Base-by-base conservation (phyloP, 1,140 invertebrate species). In the Drosophila sp. region DNA sequence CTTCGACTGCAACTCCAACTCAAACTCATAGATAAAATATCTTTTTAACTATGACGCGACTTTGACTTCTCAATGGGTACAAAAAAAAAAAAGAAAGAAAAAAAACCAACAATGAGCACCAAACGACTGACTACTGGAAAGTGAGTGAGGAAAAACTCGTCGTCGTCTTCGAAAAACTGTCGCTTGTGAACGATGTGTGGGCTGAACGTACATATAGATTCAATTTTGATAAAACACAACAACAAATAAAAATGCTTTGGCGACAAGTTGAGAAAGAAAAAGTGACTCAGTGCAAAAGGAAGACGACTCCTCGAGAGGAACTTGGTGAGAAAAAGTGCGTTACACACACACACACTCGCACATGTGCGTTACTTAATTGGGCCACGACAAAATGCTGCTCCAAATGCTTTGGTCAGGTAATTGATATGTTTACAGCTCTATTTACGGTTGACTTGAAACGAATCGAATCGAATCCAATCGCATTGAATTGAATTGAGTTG, bases 391-490 rank as follows among this genome's bases (percentile, higher is more conserved):
- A 50, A 50, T 50, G 44, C 44, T 47, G 44, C 7, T 47, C 44
- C 44, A 47, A 58, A 64, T 74, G 62, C 63, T 54, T 58, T 55
- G 67, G 61, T 61, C 69, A 10, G 47, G 81, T 86, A 85, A 85
- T 85, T 81, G 81, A 85, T 85, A 85, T 86, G 82, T 85, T 85
- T 85, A 85, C 81, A 86, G 81, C 81, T 86, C 62, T 74, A 85
- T 85, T 86, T 81, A 70, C 66, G 69, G 60, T 72, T 8, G 10
- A 38, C 10, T 38, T 10, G 35, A 38, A 38, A 60, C 72, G 65
- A 30, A 30, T 3, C 30, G 40, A 17, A 25, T 35, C 25, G 30
- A 50, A 50, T 3, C 30, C 11, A 17, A 25, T 35, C 25, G 30
- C 25, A 50, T 50, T 10, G 23, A 50, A 25, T 50, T 50, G 44